Evolutionary conservation across 2,797 vertebrate genomes (phyloP), one percentile per base, ranked within the genome.

Genomic region (Cryptoprocta ferox): DNA sequence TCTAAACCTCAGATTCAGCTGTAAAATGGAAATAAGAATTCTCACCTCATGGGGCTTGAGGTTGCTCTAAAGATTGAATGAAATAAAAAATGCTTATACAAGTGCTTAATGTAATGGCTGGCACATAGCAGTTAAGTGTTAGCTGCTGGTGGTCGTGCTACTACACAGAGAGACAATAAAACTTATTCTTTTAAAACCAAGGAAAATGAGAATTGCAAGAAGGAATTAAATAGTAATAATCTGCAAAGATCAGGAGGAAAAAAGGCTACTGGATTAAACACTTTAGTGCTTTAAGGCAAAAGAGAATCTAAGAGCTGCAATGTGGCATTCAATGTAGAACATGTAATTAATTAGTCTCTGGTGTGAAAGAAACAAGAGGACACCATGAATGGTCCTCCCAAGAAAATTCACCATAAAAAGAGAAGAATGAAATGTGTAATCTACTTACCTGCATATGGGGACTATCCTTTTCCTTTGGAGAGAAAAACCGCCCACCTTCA

Each of bases 401-500:
- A 89, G 75, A 94, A 82, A 79, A 94, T 8, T 61, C 14, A 61
- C 71, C 24, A 56, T 50, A 90, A 39, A n/a, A 75, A 81, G 42
- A 78, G 18, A 85, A 82, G 24, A 84, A 80, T 5, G 18, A 59
- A 86, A 50, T 3, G 6, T 35, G 0, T 70, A 14, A 2, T 53
- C 66, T 83, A 53, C 97, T 97, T 19, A 98, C 99, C 98, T 99
- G 98, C 98, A 99, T 98, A 53, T 99, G 98, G 42, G 99, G 98
- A 28, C 98, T 98, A 83, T 99, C 99, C 92, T 99, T 99, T 90
- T 99, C 99, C 98, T 99, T 99, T 8, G 99, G 99, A 39, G 99
- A 99, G 98, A 99, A 99, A 98, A 99, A 99, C 5, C 99, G 99
- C 0, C 99, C 99, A 0, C 99, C 99, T 93, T 99, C 99, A 70